Percentiles rank a stretch among this genome's conserved stretches.
Conservation (phyloP, 2,797 vertebrate genomes). For the Brotogeris chrysoptera region DNA sequence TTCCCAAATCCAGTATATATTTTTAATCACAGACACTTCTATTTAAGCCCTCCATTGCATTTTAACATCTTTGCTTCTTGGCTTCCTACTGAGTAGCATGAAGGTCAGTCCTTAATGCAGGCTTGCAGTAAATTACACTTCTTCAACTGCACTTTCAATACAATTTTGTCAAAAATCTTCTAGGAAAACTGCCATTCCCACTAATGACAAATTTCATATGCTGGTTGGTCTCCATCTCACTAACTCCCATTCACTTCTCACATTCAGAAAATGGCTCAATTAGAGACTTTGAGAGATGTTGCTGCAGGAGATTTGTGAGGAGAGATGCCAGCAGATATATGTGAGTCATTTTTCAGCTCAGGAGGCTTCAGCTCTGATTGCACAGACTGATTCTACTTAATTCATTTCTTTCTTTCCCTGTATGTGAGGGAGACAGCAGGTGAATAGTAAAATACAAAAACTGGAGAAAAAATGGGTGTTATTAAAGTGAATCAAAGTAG, state of each 20-base stretch:
- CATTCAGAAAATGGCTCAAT: constrained; percentile 54
- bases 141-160: not conserved
- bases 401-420: constrained; percentile 22
- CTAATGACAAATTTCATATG: not conserved
- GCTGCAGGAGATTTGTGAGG: constrained; percentile 4
- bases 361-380: constrained; percentile 14
- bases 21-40: constrained; percentile 8
- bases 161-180: not conserved
- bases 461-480: constrained; percentile 23
- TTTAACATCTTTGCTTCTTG: not conserved
- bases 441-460: constrained; percentile 43
- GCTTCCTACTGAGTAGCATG: not conserved
- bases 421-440: constrained; percentile 16
- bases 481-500: constrained; percentile 58
- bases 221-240: not conserved
- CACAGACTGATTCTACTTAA: constrained; percentile 34
- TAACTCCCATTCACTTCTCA: not conserved
- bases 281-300: constrained; percentile 13
- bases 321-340: constrained; percentile 32
- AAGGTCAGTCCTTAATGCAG: constrained; percentile 1
- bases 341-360: constrained; percentile 37
- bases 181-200: not conserved
- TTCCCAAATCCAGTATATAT: not conserved
- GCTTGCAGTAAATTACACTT: not conserved
- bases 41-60: not conserved